A percentile compares a stretch with the other conserved stretches of the same genome.
These are phyloP conservation scores for Microhierax caerulescens DNA, from an alignment of 2,797 vertebrate species.

Conservation along the genomic window DNA sequence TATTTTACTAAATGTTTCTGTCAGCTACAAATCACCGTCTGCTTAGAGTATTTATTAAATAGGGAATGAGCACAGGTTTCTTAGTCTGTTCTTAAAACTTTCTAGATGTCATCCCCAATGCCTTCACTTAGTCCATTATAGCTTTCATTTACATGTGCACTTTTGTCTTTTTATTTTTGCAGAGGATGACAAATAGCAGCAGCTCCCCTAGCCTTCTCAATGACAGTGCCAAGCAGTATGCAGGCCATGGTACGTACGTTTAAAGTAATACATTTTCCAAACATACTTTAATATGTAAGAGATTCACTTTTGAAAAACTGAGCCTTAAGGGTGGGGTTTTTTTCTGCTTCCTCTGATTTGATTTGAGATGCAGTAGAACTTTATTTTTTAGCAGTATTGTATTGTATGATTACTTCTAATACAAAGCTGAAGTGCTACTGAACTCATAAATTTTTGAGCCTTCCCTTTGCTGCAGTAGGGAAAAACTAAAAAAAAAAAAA, in stretches of 20 bases:
- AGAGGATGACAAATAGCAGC: constrained; percentile 99
- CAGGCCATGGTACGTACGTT: constrained; percentile 87
- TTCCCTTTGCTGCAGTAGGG: neutral
- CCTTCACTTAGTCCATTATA: neutral
- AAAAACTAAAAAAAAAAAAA: neutral
- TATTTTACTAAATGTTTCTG: neutral
- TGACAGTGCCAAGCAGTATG: constrained; percentile 98
- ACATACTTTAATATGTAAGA: neutral
- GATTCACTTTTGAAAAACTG: neutral
- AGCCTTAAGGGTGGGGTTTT: neutral
- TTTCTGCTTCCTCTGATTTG: neutral
- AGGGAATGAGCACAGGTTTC: neutral
- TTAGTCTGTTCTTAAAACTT: neutral
- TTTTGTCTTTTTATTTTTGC: constrained; percentile 57
- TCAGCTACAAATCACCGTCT: neutral
- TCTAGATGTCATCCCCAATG: neutral
- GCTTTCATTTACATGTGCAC: neutral
- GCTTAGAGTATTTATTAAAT: neutral
- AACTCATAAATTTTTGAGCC: neutral
- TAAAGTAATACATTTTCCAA: neutral
- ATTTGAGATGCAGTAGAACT: neutral
- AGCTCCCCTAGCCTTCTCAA: constrained; percentile 98
- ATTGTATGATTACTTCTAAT: neutral
- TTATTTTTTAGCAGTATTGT: neutral
- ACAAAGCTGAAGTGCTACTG: neutral